phyloP scores from a whole-genome alignment of 2,888 invertebrate genomes.

The Portevinia maculata region DNA sequence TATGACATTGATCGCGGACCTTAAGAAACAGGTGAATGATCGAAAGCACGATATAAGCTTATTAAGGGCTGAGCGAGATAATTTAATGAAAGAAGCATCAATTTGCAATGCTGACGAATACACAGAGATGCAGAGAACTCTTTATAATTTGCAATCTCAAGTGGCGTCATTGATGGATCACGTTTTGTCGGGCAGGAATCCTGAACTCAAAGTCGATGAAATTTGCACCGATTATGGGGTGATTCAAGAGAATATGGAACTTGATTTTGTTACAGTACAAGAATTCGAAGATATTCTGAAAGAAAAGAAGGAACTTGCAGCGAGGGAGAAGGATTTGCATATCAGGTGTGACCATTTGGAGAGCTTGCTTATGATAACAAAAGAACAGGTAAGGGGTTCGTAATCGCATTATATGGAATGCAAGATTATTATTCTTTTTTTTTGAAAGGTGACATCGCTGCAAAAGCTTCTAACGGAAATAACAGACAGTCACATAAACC shows the following conservation, averaged over 20 bases:
- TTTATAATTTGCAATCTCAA: conserved; percentile 77
- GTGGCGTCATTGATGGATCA: conserved; percentile 78
- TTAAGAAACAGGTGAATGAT: conserved; percentile 77
- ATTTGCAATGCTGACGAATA: conserved; percentile 78
- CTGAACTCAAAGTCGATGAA: conserved; percentile 76
- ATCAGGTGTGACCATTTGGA: conserved; percentile 79
- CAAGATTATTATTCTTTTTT: neutral
- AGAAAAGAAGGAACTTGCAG: conserved; percentile 73
- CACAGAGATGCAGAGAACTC: conserved; percentile 76
- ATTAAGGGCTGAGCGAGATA: conserved; percentile 67
- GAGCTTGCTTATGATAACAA: conserved; percentile 79
- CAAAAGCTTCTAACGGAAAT: conserved; percentile 81
- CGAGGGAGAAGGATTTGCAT: conserved; percentile 76
- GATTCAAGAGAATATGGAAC: conserved; percentile 79
- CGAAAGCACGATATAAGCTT: conserved; percentile 71
- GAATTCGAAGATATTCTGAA: conserved; percentile 78
- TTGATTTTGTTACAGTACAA: conserved; percentile 79
- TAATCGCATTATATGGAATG: neutral
- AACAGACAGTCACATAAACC: conserved; percentile 81
- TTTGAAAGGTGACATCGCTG: conserved; percentile 79
- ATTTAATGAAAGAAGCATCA: conserved; percentile 39
- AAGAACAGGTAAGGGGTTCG: conserved; percentile 77
- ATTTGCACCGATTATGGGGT: conserved; percentile 80
- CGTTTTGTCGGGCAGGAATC: conserved; percentile 76
- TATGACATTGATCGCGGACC: conserved; percentile 76